phyloP scores from a whole-genome alignment of 2,797 vertebrate species.

The Enteromius unitaeniatus region DNA sequence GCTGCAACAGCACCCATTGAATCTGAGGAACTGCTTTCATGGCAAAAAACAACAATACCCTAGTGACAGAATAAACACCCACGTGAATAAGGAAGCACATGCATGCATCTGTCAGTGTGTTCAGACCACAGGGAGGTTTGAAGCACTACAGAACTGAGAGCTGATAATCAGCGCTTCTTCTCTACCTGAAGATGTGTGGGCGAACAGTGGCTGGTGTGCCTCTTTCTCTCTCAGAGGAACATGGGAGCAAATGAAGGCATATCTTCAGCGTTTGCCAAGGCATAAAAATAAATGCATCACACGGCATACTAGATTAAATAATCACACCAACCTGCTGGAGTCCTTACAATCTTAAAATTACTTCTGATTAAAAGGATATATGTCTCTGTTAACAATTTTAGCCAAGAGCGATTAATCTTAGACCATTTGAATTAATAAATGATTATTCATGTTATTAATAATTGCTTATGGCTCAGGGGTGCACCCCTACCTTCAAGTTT shows the following conservation, averaged over 20 bases:
- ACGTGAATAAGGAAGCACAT: slow-evolving; percentile 16
- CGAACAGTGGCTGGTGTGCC: slow-evolving; percentile 21
- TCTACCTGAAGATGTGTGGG: slow-evolving; percentile 48
- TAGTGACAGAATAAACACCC: slow-evolving; percentile 32
- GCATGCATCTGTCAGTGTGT: neutral
- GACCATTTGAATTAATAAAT: neutral
- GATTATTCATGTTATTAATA: neutral
- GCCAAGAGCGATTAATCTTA: neutral
- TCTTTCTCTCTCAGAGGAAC: slow-evolving; percentile 17
- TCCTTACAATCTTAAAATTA: slow-evolving; percentile 17
- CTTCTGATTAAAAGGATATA: neutral
- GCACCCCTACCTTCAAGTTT: too few species aligned
- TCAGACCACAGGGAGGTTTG: slow-evolving; percentile 19
- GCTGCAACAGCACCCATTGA: slow-evolving; percentile 16
- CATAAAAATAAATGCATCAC: slow-evolving; percentile 7
- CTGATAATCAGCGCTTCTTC: slow-evolving; percentile 34
- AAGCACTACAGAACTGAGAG: slow-evolving; percentile 27
- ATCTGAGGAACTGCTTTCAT: slow-evolving; percentile 10
- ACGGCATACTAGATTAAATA: neutral
- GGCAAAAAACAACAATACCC: neutral
- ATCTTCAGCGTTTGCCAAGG: neutral
- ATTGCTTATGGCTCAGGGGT: neutral
- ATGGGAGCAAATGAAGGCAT: slow-evolving; percentile 25
- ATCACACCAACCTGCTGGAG: neutral
- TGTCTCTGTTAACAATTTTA: neutral